Conservation (phyloP, 1,140 invertebrate species). For the Paracyclopina nana region DNA sequence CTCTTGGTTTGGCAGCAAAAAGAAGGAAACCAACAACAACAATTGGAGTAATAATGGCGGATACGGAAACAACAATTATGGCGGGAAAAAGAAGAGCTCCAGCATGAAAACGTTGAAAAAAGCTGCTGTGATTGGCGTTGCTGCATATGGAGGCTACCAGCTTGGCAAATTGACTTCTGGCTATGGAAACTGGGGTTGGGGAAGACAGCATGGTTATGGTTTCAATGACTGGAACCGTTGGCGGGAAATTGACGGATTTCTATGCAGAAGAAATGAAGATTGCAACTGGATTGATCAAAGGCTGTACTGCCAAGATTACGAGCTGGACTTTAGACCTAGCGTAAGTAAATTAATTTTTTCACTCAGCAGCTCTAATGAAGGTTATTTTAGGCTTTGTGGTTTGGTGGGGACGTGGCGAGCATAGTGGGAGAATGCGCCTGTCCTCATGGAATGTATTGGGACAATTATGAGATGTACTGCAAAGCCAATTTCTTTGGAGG, state of each 20-base stretch:
- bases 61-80: neutral
- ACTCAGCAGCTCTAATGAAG: neutral
- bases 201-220: neutral
- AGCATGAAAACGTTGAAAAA: slow-evolving; percentile 11
- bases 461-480: slow-evolving; percentile 11
- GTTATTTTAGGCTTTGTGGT: slow-evolving; percentile 9
- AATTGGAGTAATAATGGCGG: neutral
- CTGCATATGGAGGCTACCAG: slow-evolving; percentile 12
- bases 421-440: slow-evolving; percentile 12
- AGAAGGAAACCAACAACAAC: neutral
- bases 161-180: slow-evolving; percentile 3
- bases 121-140: slow-evolving; percentile 12
- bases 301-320: slow-evolving; percentile 15
- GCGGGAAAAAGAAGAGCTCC: slow-evolving; percentile 2
- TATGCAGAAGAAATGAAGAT: slow-evolving; percentile 10
- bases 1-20: slow-evolving; percentile 10
- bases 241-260: slow-evolving; percentile 5
- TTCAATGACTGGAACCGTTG: slow-evolving; percentile 14
- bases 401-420: slow-evolving; percentile 11
- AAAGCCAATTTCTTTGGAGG: neutral
- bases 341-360: neutral
- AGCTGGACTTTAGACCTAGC: slow-evolving; percentile 5
- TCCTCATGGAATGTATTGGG: slow-evolving; percentile 2
- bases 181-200: slow-evolving; percentile 4
- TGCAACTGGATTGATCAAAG: slow-evolving; percentile 9